Base-by-base conservation (phyloP, 2,888 invertebrate species). In the Pollenia amentaria region DNA sequence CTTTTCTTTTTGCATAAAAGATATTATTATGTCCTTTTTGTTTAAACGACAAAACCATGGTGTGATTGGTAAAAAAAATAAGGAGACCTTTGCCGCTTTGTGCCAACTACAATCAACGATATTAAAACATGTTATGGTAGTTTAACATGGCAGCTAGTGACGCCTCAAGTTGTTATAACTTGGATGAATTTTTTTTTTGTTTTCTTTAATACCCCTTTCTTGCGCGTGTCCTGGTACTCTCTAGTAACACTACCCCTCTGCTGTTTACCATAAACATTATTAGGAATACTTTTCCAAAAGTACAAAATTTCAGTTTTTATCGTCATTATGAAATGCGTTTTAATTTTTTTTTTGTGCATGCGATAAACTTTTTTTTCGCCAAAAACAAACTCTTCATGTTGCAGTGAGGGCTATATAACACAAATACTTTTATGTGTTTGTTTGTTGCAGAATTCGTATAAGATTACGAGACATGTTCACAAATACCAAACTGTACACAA, bases 121-220 rank as follows among this genome's bases (percentile, higher is more conserved):
- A 60, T 80, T 81, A 57, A 78, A 87, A 84, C 77, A 76, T 87
- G 85, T 89, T 87, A 87, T 87, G 84, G 84, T 88, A 85, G 72
- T 77, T 85, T 87, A 88, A 88, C 87, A 89, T 89, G 89, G 88
- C 88, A 89, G 86, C 87, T 84, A 83, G 87, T 88, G 88, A 89
- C 88, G 89, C 88, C 85, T 88, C 86, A 84, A 88, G 85, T 88
- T 86, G 87, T 83, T 79, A 84, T 84, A 84, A 85, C 87, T 83
- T 85, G 51, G 55, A 62, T 70, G 70, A 46, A 29, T 29, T 29
- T 64, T 65, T 80, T 65, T 70, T 29, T 16, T 60, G 40, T 62
- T 40, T 14, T 38, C 46, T 57, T 60, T 48, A 10, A 29, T 14
- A 62, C 10, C 44, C 76, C 42, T 76, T 53, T 51, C 53, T 76